These are phyloP conservation scores for Nipponacmea schrenckii DNA, from an alignment of 2,888 invertebrate species.

Conservation along the genomic window DNA sequence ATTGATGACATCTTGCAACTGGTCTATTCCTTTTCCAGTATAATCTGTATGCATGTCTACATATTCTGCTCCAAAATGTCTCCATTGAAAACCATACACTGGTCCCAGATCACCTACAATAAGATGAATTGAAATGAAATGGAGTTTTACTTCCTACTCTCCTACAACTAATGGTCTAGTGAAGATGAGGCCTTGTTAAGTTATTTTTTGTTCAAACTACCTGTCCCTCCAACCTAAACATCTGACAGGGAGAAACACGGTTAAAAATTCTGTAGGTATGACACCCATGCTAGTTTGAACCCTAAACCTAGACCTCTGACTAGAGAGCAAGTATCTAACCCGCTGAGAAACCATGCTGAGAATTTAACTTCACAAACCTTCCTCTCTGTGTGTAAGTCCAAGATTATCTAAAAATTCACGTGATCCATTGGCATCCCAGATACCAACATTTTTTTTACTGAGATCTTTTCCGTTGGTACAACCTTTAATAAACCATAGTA, in stretches of 20 bases:
- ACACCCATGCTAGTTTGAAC: too few species aligned
- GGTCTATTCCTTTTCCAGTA: slow-evolving; percentile 86
- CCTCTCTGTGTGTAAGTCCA: slow-evolving; percentile 85
- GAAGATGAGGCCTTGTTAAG: too few species aligned
- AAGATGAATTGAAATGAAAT: background rate
- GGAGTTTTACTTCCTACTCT: background rate
- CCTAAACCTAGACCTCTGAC: too few species aligned
- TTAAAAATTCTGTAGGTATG: too few species aligned
- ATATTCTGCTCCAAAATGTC: slow-evolving; percentile 95
- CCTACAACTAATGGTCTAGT: too few species aligned
- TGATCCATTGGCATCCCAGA: slow-evolving; percentile 97
- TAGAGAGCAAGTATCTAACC: too few species aligned
- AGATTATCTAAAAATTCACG: slow-evolving; percentile 86
- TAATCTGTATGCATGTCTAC: slow-evolving; percentile 85
- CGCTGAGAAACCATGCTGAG: too few species aligned
- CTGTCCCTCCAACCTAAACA: too few species aligned
- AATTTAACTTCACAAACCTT: slow-evolving; percentile 72
- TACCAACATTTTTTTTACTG: slow-evolving; percentile 82
- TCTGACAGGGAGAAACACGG: too few species aligned
- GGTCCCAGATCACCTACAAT: slow-evolving; percentile 88
- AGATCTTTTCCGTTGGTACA: slow-evolving; percentile 88
- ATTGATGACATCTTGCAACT: slow-evolving; percentile 81
- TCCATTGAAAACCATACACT: slow-evolving; percentile 98
- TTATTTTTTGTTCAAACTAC: too few species aligned
- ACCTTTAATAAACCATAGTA: slow-evolving; percentile 93